Evolutionary conservation across 2,888 invertebrate species (phyloP).

Genomic region (Tenodera sinensis): DNA sequence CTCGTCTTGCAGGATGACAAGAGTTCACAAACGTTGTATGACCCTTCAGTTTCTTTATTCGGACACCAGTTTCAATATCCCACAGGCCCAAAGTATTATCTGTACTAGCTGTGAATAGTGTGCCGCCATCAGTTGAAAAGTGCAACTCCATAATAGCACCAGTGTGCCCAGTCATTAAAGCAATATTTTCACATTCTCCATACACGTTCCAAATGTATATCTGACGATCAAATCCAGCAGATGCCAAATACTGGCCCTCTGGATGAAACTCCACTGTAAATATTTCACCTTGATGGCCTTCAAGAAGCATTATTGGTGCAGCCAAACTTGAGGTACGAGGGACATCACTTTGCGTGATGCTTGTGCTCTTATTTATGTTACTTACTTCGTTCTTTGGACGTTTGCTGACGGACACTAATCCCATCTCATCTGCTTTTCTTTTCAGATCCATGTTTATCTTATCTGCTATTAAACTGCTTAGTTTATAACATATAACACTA

Average conservation of each 20-base stretch:
- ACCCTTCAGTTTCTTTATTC: slow-evolving; percentile 86
- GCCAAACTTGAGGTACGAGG: slow-evolving; percentile 82
- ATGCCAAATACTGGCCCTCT: slow-evolving; percentile 90
- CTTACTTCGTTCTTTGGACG: slow-evolving; percentile 64
- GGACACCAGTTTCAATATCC: slow-evolving; percentile 85
- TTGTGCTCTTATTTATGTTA: slow-evolving; percentile 48
- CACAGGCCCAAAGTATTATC: slow-evolving; percentile 95
- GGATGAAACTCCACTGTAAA: slow-evolving; percentile 92
- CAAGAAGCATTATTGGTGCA: slow-evolving; percentile 92
- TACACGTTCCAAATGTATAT: slow-evolving; percentile 97
- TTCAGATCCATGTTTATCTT: slow-evolving; percentile 50
- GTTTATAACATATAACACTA: too few species aligned
- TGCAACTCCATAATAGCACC: slow-evolving; percentile 93
- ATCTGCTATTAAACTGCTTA: too few species aligned
- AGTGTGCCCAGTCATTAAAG: slow-evolving; percentile 88
- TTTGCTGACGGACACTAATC: slow-evolving; percentile 52
- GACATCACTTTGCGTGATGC: slow-evolving; percentile 63
- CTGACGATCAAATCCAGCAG: slow-evolving; percentile 91
- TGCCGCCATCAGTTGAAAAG: slow-evolving; percentile 79
- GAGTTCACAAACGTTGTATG: slow-evolving; percentile 56
- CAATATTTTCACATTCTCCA: slow-evolving; percentile 96
- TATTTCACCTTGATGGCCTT: slow-evolving; percentile 96
- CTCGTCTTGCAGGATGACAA: slow-evolving; percentile 68
- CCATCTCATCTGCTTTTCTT: slow-evolving; percentile 60
- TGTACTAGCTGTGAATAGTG: slow-evolving; percentile 86